Percentiles rank a stretch among this genome's conserved stretches.
phyloP scores from a whole-genome alignment of 2,113 vertebrate genomes.

The Parus major region DNA sequence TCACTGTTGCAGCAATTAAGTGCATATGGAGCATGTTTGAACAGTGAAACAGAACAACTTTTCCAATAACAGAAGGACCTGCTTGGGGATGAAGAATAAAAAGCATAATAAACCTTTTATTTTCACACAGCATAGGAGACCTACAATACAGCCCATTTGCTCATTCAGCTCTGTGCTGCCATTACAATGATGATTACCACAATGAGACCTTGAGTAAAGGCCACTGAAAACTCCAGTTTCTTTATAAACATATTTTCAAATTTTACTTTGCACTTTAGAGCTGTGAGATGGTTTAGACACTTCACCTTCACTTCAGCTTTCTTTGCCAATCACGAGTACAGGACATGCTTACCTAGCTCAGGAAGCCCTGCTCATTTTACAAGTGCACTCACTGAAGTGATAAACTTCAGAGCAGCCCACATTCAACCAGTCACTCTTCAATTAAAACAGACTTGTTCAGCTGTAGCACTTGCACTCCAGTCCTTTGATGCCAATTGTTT shows the following conservation, averaged over 20 bases:
- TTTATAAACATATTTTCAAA: not conserved
- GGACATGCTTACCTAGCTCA: not conserved
- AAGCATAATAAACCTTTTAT: not conserved
- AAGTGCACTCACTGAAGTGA: not conserved
- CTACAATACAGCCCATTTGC: not conserved
- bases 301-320: not conserved
- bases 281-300: not conserved
- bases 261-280: not conserved
- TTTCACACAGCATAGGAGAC: not conserved
- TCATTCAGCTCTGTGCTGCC: not conserved
- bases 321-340: not conserved
- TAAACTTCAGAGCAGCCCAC: not conserved
- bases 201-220: not conserved
- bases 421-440: not conserved
- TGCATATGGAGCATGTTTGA: accelerated
- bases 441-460: not conserved
- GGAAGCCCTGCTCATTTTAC: not conserved
- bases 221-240: not conserved
- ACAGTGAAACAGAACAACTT: not conserved
- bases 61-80: not conserved
- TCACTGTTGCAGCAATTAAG: not conserved
- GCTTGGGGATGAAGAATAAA: accelerated
- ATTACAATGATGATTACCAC: not conserved
- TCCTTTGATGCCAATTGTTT: not conserved
- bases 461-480: not conserved